Percentiles rank a stretch among this genome's conserved stretches.
These are phyloP conservation scores for Dipodomys spectabilis DNA, from an alignment of 2,113 vertebrate genomes.

Conservation along the genomic window DNA sequence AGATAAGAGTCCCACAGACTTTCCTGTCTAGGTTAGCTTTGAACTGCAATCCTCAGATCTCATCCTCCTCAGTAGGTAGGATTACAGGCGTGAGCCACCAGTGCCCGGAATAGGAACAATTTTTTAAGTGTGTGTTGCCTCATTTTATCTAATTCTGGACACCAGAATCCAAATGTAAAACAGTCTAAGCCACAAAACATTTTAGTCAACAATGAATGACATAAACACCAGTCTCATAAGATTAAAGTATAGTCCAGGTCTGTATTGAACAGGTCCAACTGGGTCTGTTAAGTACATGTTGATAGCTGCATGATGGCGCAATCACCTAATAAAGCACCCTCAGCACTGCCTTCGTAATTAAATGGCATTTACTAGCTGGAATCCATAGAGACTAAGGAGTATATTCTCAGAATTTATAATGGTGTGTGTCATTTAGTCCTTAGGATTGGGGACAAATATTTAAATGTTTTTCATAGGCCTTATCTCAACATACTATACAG, in stretches of 20 bases:
- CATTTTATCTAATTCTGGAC: background rate
- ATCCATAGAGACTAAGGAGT: background rate
- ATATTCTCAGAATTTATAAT: background rate
- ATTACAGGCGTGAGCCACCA: too few species aligned
- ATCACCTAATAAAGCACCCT: background rate
- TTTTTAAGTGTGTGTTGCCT: background rate
- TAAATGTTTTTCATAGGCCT: background rate
- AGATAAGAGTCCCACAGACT: too few species aligned
- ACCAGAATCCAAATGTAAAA: background rate
- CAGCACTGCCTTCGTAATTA: background rate
- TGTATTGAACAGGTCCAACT: background rate
- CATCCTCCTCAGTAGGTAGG: too few species aligned
- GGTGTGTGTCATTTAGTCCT: background rate
- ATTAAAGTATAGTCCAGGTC: background rate
- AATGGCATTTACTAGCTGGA: background rate
- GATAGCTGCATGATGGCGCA: background rate
- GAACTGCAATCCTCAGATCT: too few species aligned
- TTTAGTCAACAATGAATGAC: background rate
- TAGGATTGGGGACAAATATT: background rate
- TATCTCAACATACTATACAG: background rate
- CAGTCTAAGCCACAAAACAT: background rate
- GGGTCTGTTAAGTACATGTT: background rate
- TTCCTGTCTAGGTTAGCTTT: too few species aligned
- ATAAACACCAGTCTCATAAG: background rate
- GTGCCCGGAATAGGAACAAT: too few species aligned